A percentile compares a stretch with the other conserved stretches of the same genome.
phyloP scores from a whole-genome alignment of 2,888 invertebrate species.

The Gymnosoma rotundatum region DNA sequence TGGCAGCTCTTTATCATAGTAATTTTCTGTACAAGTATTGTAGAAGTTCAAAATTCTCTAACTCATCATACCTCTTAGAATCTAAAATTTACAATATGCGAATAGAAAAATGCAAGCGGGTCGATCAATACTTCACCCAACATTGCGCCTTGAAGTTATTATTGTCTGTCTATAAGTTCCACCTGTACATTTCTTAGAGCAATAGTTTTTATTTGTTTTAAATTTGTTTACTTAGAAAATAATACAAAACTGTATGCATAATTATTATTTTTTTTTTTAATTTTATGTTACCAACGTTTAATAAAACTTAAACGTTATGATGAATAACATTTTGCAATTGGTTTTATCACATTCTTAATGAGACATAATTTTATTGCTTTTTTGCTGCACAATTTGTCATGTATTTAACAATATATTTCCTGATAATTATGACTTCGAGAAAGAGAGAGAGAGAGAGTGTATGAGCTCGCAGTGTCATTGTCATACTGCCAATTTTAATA shows the following conservation, averaged over 20 bases:
- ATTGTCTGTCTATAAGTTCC: no score
- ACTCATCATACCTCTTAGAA: no score
- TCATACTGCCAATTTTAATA: conserved; percentile 74
- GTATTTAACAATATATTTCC: conserved; percentile 48
- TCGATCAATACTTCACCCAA: no score
- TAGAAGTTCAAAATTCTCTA: no score
- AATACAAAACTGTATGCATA: not conserved
- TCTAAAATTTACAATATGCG: no score
- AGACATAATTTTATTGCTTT: conserved; percentile 42
- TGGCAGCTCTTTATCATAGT: no score
- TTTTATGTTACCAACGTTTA: not conserved
- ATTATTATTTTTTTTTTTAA: not conserved
- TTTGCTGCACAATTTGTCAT: conserved; percentile 50
- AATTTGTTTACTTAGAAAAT: not conserved
- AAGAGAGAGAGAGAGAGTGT: not conserved
- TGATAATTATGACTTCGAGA: conserved; percentile 29
- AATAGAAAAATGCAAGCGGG: no score
- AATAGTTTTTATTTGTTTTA: no score
- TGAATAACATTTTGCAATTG: conserved; percentile 3
- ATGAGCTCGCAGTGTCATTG: conserved; percentile 40
- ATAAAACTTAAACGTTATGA: not conserved
- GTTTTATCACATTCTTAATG: conserved; percentile 36
- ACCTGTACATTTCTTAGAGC: no score
- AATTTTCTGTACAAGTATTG: no score
- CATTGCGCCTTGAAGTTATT: no score